These are phyloP conservation scores for Polyommatus iphigenia DNA, from an alignment of 2,888 invertebrate genomes.

Conservation along the genomic window DNA sequence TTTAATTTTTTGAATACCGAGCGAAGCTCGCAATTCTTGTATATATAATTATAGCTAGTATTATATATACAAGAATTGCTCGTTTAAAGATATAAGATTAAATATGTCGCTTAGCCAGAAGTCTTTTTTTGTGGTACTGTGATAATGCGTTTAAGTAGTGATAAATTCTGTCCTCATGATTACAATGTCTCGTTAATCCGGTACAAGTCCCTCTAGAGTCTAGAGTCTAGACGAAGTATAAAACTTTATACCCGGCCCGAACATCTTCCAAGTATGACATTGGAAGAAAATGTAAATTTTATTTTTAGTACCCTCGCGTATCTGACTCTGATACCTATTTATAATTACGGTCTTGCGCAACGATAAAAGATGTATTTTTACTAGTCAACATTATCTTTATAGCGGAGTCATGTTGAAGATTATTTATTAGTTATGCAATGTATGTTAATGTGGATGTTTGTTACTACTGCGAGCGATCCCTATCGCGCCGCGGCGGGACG, in stretches of 20 bases:
- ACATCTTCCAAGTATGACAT: not conserved
- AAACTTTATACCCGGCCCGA: not conserved
- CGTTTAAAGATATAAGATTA: too few species aligned
- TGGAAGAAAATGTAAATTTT: not conserved
- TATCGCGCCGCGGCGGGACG: not conserved
- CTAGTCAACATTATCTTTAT: not conserved
- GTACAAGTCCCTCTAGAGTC: too few species aligned
- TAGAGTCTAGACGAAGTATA: not conserved
- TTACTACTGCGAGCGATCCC: conserved; percentile 11
- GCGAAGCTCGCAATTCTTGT: too few species aligned
- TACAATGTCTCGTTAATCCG: too few species aligned
- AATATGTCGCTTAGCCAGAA: too few species aligned
- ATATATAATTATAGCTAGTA: too few species aligned
- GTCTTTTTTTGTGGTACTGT: too few species aligned
- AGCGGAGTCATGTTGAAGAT: conserved; percentile 11
- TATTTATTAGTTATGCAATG: conserved; percentile 22
- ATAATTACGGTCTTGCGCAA: not conserved
- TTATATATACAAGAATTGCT: too few species aligned
- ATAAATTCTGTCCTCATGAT: too few species aligned
- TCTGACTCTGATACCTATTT: conserved; percentile 12
- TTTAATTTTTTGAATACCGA: too few species aligned
- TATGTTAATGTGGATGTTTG: not conserved
- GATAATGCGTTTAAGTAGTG: too few species aligned
- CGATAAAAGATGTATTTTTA: conserved; percentile 4
- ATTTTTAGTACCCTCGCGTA: conserved; percentile 3